Base-by-base conservation (phyloP, 2,888 invertebrate genomes). In the Lottia gigantea region DNA sequence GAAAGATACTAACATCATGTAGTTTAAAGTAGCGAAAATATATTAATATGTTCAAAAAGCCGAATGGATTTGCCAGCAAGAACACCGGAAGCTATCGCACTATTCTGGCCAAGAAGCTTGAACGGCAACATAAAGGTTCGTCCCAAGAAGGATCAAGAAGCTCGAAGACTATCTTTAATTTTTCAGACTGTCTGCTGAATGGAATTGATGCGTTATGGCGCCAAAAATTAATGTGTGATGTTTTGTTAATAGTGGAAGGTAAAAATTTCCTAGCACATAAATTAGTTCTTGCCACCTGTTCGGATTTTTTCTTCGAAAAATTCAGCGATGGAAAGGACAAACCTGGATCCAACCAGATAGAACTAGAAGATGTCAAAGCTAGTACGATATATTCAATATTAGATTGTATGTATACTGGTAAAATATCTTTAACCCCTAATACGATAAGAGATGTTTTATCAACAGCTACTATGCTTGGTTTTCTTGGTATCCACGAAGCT, bases 141-240 rank as follows among this genome's bases (percentile, higher is more conserved):
- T 7, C 19, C 1, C 19, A 62, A 25, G 25, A 64, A 31, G 47
- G 23, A 26, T 40, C 46, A 7, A 64, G 62, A 31, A 71, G 55
- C 45, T 71, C 70, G 8, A 75, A 73, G 68, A 62, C 64, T n/a
- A 71, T 75, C 6, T 62, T 65, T 26, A 67, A 70, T 23, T 66
- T 75, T 15, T 71, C 79, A 1, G 81, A 79, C 16, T 77, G 78
- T 8, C 71, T 82, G n/a, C 77, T 79, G 19, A 74, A 76, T 6
- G 81, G 82, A 4, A 76, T 81, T 23, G 79, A 80, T 70, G 81
- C 79, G n/a, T 65, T 82, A 45, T 83, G 83, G 83, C 74, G 79
- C 0, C 82, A 82, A 65, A 75, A 79, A 14, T 63, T 77, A 14
- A 67, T 82, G 71, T 82, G 82, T 71, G 82, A 83, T 65, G 76